These are phyloP conservation scores for Trichonephila clavipes DNA, from an alignment of 1,140 invertebrate species.

Conservation along the genomic window DNA sequence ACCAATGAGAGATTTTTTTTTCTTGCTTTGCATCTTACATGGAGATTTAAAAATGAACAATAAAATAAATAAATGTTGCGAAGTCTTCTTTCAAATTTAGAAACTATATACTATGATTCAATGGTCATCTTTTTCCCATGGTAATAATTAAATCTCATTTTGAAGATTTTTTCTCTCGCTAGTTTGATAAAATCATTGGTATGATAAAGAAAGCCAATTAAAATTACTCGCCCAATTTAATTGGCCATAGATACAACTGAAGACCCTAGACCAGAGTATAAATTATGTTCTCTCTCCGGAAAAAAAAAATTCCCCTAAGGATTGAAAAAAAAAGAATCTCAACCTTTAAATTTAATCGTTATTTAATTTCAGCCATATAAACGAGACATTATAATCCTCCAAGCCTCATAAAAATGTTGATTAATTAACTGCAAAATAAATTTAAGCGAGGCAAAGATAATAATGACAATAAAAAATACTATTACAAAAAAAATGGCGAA, in stretches of 20 bases:
- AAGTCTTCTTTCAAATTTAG: no score
- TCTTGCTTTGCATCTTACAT: no score
- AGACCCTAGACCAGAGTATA: conserved; percentile 8
- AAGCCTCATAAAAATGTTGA: conserved; percentile 73
- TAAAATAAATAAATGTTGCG: no score
- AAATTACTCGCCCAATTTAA: conserved; percentile 32
- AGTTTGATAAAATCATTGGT: background rate
- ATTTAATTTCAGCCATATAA: conserved; percentile 74
- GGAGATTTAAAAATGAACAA: no score
- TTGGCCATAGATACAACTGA: conserved; percentile 5
- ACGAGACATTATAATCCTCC: conserved; percentile 74
- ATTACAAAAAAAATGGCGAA: conserved; percentile 2
- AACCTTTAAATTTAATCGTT: conserved; percentile 74
- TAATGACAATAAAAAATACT: conserved; percentile 64
- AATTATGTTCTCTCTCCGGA: background rate
- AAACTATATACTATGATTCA: no score
- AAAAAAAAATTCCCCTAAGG: conserved; percentile 8
- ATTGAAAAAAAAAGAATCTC: conserved; percentile 27
- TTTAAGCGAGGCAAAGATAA: conserved; percentile 59
- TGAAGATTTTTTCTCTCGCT: background rate
- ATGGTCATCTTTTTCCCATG: background rate
- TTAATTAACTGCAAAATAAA: conserved; percentile 75
- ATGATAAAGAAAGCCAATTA: conserved; percentile 35
- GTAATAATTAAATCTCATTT: background rate
- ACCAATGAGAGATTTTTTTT: no score